phyloP scores from a whole-genome alignment of 2,888 invertebrate genomes.

The Phania funesta region DNA sequence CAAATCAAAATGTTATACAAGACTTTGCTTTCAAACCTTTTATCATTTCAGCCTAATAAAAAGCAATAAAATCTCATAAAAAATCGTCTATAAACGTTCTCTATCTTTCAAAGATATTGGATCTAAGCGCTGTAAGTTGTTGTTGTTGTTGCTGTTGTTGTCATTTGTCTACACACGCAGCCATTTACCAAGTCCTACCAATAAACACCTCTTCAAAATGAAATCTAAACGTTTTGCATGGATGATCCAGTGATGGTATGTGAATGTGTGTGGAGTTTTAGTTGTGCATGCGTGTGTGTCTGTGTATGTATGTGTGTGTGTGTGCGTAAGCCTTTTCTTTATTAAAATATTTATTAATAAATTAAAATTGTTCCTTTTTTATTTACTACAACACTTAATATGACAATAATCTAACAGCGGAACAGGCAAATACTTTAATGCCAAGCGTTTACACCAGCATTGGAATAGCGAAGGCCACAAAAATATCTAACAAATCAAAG shows the following conservation, averaged over 20 bases:
- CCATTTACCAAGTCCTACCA: not conserved
- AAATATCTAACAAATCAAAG: not conserved
- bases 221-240: not conserved
- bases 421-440: conserved; percentile 28
- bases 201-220: conserved; percentile 34
- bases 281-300: too few relatives aligned
- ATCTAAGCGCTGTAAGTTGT: conserved; percentile 21
- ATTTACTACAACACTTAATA: conserved; percentile 54
- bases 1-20: conserved; percentile 67
- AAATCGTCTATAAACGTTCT: conserved; percentile 51
- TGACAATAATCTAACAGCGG: conserved; percentile 37
- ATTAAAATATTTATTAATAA: conserved; percentile 8
- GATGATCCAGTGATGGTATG: not conserved
- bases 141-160: not conserved
- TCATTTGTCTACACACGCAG: conserved; percentile 30
- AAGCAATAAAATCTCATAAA: conserved; percentile 59
- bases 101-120: conserved; percentile 33
- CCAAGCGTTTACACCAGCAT: not conserved
- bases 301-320: not conserved
- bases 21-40: conserved; percentile 65
- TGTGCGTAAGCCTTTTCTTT: not conserved
- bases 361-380: conserved; percentile 38
- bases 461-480: not conserved
- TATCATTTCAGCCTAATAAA: conserved; percentile 48
- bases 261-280: too few relatives aligned